Evolutionary conservation across 2,797 vertebrate species (phyloP), one percentile per base, ranked within the genome.

Genomic region (Emydoidea blandingii): DNA sequence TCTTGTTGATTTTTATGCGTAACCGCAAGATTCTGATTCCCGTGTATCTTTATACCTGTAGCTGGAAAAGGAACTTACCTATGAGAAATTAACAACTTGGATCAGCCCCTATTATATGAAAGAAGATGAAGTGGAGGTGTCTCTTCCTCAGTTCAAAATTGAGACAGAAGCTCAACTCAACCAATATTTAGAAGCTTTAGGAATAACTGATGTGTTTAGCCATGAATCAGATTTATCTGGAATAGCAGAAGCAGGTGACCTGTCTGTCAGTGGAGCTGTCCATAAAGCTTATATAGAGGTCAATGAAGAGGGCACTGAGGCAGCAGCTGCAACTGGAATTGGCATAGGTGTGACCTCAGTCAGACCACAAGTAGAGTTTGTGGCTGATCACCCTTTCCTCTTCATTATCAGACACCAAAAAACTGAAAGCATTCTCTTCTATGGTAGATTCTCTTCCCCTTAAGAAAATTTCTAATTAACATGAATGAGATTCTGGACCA

Each of bases 71-170:
- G 81, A 87, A 57, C 68, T 97, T 84, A 96, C 37, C 37, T 97
- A 95, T 81, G 59, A 15, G 52, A 97, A 95, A 82, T 76, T 97
- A 78, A 96, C 94, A 95, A 54, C 94, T 10, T 97, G 97, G 97
- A 97, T 95, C 56, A 89, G 19, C 68, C 87, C 94, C 9, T 83
- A 62, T 37, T 92, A 88, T 84, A 94, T 98, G 97, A 83, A 56
- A 3, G 72, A 56, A 27, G 86, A 87, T 53, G 95, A 97, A 57
- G 91, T 98, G 4, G 89, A 95, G 2, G 86, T 98, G 41, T 96
- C 91, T 91, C 54, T 98, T 34, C 98, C 98, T 68, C 92, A 47
- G 49, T 97, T 98, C 94, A 97, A 94, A 90, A 95, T 97, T 52
- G 97, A 98, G 85, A 91, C 93, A 81, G 79, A 88, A 79, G 97